phyloP scores from a whole-genome alignment of 2,113 vertebrate genomes.

The Varanus komodoensis region DNA sequence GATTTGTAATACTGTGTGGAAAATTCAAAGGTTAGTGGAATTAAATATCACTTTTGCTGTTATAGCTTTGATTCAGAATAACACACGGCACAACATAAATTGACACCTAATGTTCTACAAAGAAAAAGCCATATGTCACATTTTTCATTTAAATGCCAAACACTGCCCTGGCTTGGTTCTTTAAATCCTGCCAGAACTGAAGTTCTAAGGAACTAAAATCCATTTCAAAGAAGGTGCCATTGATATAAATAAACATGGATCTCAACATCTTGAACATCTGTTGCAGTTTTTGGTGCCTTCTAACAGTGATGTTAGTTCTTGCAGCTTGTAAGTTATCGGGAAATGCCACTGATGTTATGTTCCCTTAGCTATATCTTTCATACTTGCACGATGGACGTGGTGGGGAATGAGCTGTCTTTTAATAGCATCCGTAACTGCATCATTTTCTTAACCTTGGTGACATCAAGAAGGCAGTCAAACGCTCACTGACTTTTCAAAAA shows the following conservation, averaged over 20 bases:
- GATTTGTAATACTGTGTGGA: slow-evolving; percentile 21
- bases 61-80: slow-evolving; percentile 27
- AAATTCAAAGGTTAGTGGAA: slow-evolving; percentile 34
- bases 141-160: slow-evolving; percentile 16
- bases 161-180: neutral
- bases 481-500: no score
- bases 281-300: neutral
- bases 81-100: neutral
- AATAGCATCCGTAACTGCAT: no score
- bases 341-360: neutral
- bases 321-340: neutral
- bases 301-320: neutral
- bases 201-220: slow-evolving; percentile 16
- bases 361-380: neutral
- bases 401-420: neutral
- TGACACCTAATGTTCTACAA: slow-evolving; percentile 7
- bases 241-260: slow-evolving; percentile 25
- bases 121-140: neutral
- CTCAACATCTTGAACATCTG: neutral
- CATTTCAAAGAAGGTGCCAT: neutral
- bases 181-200: neutral
- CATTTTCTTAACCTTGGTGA: no score
- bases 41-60: slow-evolving; percentile 24
- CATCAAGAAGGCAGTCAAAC: no score
- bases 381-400: neutral